Base-by-base conservation (phyloP, 2,113 vertebrate genomes). In the Plecturocebus donacophilus region DNA sequence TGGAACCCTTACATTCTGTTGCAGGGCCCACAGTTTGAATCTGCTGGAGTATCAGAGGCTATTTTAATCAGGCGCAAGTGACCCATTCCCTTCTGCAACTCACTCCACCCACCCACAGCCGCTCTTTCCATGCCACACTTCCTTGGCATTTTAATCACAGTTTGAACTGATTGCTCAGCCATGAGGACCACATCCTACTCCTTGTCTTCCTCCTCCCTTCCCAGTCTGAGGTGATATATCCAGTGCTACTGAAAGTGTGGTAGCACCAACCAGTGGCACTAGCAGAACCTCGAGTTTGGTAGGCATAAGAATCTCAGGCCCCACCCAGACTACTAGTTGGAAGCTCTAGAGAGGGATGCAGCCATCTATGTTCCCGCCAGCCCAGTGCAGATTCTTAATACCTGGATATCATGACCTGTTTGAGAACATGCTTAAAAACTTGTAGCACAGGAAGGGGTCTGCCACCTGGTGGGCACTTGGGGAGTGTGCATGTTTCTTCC, bases 391-490 rank as follows among this genome's bases (percentile, higher is more conserved):
- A 56, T 38, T 64, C 23, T 56, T 61, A 84, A 81, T n/a, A 83
- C 40, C 38, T 17, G 6, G 25, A 10, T 14, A 38, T 90, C n/a
- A 52, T 19, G 30, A 87, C 73, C 27, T 30, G 19, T 40, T 64
- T 45, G 45, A 80, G 52, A 56, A 40, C 1, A 47, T 0, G 8
- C 40, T 7, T 70, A 12, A 42, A 52, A 16, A 11, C 25, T 77
- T 61, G 94, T 20, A 25, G 68, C 11, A 5, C 32, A 96, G 75
- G 95, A 97, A 77, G 81, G 42, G 49, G 3, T 35, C 95, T 97
- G 97, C 95, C 98, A 97, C 83, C 98, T 96, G 90, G 96, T 96
- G 98, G 96, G 56, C 61, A 73, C 49, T 56, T 1, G 0, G 17
- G 11, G 58, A 76, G 94, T 30, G 10, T 76, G 42, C 68, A 5